These are phyloP conservation scores for Salvelinus alpinus DNA, from an alignment of 2,113 vertebrate genomes.

Conservation along the genomic window DNA sequence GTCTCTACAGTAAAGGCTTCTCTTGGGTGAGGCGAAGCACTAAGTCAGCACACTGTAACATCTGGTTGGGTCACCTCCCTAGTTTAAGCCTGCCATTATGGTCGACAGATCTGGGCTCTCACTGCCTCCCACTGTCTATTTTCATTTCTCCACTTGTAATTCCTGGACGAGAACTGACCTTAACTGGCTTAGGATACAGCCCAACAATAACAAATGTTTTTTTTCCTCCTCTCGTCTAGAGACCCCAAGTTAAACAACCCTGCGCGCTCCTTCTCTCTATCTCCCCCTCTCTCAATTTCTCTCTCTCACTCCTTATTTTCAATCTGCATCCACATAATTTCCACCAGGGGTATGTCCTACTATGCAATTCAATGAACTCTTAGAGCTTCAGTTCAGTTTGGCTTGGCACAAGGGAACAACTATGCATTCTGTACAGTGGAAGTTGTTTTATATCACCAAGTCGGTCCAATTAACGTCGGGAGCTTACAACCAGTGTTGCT, in stretches of 20 bases:
- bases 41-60: not conserved
- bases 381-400: constrained; percentile 50
- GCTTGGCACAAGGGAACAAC: constrained; percentile 49
- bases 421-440: constrained; percentile 34
- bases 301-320: not conserved
- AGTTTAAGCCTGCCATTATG: not conserved
- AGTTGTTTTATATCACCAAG: constrained; percentile 52
- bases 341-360: constrained; percentile 37
- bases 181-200: not conserved
- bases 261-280: not conserved
- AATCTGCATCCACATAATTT: constrained; percentile 31
- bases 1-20: not conserved
- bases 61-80: not conserved
- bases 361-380: constrained; percentile 58
- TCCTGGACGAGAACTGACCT: constrained; percentile 11
- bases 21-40: not conserved
- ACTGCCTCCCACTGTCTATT: not conserved
- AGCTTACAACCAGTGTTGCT: constrained; percentile 42
- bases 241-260: not conserved
- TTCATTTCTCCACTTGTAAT: constrained; percentile 13
- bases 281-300: too few species aligned
- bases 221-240: not conserved
- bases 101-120: not conserved
- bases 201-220: not conserved
- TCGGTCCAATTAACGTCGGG: constrained; percentile 65